Conservation (phyloP, 2,888 invertebrate genomes). For the Acleris laterana region DNA sequence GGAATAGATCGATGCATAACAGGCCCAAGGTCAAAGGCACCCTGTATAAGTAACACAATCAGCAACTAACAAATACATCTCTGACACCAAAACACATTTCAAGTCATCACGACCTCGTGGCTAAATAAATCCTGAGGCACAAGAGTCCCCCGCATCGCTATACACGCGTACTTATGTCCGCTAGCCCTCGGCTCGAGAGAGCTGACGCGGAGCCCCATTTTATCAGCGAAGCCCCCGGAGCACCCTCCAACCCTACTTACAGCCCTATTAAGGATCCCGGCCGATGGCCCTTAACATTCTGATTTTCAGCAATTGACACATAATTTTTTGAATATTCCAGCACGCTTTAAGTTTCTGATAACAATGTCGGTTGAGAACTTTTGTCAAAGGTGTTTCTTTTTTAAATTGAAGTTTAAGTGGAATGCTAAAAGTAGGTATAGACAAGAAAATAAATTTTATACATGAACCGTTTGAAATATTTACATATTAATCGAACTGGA, state of each 20-base stretch:
- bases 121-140: neutral
- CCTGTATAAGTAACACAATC: no score
- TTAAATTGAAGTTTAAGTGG: no score
- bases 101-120: no score
- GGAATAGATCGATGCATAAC: no score
- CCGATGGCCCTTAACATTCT: slow-evolving; percentile 33
- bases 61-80: no score
- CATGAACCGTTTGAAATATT: no score
- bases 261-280: slow-evolving; percentile 33
- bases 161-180: slow-evolving; percentile 23
- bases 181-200: slow-evolving; percentile 21
- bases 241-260: slow-evolving; percentile 24
- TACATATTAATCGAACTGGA: no score
- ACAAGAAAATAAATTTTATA: no score
- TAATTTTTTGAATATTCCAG: slow-evolving; percentile 26
- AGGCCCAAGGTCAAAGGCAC: no score
- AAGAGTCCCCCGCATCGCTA: slow-evolving; percentile 16
- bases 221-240: slow-evolving; percentile 16
- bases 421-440: no score
- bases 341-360: slow-evolving; percentile 15
- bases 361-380: slow-evolving; percentile 7
- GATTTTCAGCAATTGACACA: slow-evolving; percentile 38
- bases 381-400: slow-evolving; percentile 7
- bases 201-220: slow-evolving; percentile 34
- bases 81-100: no score